Base-by-base conservation (phyloP, 2,113 vertebrate species). In the Trochalopteron elliotii region DNA sequence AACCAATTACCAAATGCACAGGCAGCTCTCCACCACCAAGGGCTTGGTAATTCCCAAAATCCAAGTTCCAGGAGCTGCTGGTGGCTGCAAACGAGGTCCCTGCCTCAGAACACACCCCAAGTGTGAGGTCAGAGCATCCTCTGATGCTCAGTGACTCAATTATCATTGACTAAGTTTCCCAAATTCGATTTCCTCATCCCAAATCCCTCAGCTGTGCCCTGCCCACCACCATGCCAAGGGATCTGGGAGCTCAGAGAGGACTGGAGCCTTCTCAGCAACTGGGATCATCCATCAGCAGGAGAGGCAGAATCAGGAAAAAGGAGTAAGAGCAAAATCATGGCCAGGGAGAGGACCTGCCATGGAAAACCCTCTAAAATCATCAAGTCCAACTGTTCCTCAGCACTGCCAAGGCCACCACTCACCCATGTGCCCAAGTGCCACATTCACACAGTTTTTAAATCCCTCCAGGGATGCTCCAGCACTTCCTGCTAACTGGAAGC, bases 201-300 rank as follows among this genome's bases (percentile, higher is more conserved):
- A 0, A 42, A 14, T 33, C 15, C 40, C 68, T 57, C n/a, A 56
- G 72, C 67, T 15, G 3, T 0, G 1, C 27, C 49, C 24, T 77
- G 63, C 23, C 86, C 55, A 71, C 28, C 57, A 18, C 33, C 44
- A 11, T 4, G 2, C 33, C 44, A 35, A 14, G 56, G 42, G 60
- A 56, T 37, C 11, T 64, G 69, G 50, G 17, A 74, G 7, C 40
- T 28, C 22, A 16, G 5, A 77, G 18, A 52, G 18, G 23, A 28
- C 0, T 64, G 55, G 35, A 37, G 57, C 12, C 16, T 52, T 23
- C 52, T 11, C 61, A 63, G 80, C 61, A 71, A 5, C 6, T 49
- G 56, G 31, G 56, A 39, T 79, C 28, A 37, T 22, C 19, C 59
- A 15, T 8, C 8, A 12, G 15, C 31, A 79, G 59, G 33, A 37